A percentile compares a stretch with the other conserved stretches of the same genome.
Evolutionary conservation across 1,140 invertebrate species (phyloP).

Genomic region (Holotrichia oblita): DNA sequence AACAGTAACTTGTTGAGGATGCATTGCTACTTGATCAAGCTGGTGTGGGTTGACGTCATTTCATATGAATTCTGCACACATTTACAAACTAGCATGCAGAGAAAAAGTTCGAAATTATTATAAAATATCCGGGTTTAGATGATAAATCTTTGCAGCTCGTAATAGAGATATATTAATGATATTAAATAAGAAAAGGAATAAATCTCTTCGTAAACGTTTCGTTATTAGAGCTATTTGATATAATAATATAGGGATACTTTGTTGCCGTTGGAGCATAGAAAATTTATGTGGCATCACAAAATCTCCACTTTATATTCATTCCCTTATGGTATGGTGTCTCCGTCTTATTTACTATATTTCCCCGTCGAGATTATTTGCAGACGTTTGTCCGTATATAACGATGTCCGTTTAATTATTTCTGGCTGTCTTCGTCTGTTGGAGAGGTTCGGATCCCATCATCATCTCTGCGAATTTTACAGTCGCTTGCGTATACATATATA

Average conservation of each 20-base stretch:
- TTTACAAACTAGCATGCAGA: no score
- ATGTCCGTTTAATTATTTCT: slow-evolving; percentile 36
- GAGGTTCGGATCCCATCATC: no score
- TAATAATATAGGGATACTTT: neutral
- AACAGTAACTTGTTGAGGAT: no score
- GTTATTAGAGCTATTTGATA: neutral
- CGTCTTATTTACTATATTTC: slow-evolving; percentile 20
- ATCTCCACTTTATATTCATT: slow-evolving; percentile 35
- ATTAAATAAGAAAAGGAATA: no score
- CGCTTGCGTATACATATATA: neutral
- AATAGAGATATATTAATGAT: no score
- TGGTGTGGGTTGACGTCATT: no score
- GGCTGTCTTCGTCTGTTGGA: slow-evolving; percentile 9
- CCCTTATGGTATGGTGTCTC: neutral
- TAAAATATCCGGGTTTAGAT: no score
- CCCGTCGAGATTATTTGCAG: slow-evolving; percentile 22
- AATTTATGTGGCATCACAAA: slow-evolving; percentile 26
- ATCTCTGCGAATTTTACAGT: slow-evolving; percentile 17
- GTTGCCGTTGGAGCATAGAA: neutral
- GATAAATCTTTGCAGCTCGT: no score
- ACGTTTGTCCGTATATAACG: slow-evolving; percentile 26
- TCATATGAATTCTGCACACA: no score
- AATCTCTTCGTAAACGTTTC: no score
- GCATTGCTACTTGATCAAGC: no score
- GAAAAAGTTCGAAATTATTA: no score